Conservation (phyloP, 2,113 vertebrate genomes). For the Lipotes vexillifer region DNA sequence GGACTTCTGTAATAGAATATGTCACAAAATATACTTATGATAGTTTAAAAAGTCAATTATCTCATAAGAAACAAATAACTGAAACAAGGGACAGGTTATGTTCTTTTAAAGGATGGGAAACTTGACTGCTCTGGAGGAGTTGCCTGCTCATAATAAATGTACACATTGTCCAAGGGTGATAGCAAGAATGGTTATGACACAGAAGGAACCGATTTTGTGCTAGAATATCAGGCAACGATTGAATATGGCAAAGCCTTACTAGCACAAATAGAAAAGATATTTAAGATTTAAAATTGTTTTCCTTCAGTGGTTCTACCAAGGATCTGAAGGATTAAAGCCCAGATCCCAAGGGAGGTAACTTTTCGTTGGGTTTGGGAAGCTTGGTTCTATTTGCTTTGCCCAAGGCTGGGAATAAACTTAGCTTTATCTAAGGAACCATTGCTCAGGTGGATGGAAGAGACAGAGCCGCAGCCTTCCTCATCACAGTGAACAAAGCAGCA, state of each 20-base stretch:
- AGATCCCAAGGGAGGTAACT: not conserved
- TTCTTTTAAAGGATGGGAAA: not conserved
- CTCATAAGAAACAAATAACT: not conserved
- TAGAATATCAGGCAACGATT: not conserved
- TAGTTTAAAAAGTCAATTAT: not conserved
- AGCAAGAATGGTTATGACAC: accelerated
- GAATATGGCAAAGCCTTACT: not conserved
- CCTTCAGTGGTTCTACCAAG: not conserved
- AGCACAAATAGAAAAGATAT: not conserved
- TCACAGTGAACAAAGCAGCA: not conserved
- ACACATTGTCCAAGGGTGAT: not conserved
- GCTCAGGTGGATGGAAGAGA: not conserved
- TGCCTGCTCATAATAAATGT: not conserved
- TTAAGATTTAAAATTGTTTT: not conserved
- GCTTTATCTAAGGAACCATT: not conserved
- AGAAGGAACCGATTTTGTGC: not conserved
- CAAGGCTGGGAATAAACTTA: not conserved
- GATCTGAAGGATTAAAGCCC: not conserved
- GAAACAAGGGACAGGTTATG: not conserved
- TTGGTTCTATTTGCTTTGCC: not conserved
- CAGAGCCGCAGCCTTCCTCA: not conserved
- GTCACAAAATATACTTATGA: not conserved
- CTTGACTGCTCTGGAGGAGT: not conserved
- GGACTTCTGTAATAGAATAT: not conserved
- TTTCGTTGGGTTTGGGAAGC: not conserved